phyloP scores from a whole-genome alignment of 2,888 invertebrate species.

The Hyalella azteca region DNA sequence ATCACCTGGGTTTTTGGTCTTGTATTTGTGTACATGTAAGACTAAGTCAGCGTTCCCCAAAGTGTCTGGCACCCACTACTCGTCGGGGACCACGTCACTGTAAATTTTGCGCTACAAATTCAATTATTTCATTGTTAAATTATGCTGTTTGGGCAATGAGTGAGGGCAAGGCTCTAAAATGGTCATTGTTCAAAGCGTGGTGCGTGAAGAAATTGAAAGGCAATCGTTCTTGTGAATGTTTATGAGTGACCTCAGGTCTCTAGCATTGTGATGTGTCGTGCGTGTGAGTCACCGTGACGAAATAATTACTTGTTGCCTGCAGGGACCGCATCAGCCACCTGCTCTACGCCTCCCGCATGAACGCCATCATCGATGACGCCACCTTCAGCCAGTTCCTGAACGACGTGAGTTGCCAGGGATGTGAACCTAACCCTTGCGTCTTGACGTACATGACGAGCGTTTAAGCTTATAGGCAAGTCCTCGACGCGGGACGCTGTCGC shows the following conservation, averaged over 20 bases:
- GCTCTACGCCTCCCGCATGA: not conserved
- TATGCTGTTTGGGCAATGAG: not conserved
- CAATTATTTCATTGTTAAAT: no score
- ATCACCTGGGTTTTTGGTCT: no score
- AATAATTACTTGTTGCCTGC: not conserved
- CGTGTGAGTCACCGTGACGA: not conserved
- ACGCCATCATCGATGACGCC: not conserved
- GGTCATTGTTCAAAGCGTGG: not conserved
- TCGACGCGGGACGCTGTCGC: not conserved
- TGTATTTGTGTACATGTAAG: no score
- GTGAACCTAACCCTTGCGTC: not conserved
- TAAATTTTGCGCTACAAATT: no score
- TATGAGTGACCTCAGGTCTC: not conserved
- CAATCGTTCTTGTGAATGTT: not conserved
- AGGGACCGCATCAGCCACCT: not conserved
- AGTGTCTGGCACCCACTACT: no score
- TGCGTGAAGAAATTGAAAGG: not conserved
- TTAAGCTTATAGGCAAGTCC: not conserved
- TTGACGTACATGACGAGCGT: not conserved
- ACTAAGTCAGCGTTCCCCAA: no score
- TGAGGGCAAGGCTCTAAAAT: not conserved
- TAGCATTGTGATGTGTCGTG: not conserved
- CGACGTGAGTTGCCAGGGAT: not conserved
- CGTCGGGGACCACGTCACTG: no score
- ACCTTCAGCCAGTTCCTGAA: not conserved